These are phyloP conservation scores for Pogonus chalceus DNA, from an alignment of 1,140 invertebrate species.

Conservation along the genomic window DNA sequence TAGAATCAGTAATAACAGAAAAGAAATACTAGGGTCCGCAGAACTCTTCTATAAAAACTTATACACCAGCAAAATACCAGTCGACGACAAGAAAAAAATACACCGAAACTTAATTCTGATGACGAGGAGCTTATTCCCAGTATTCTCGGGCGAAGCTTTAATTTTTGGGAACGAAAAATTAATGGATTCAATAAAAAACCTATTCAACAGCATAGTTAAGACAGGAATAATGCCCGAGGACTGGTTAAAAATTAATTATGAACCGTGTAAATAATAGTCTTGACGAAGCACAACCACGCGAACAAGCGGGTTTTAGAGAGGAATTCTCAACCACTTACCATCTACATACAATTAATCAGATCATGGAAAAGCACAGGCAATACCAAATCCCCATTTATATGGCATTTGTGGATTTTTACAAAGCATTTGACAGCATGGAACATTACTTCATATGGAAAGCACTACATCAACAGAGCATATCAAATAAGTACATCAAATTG, in stretches of 20 bases:
- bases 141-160: no score
- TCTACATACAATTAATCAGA: constrained; percentile 10
- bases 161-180: no score
- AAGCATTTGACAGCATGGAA: constrained; percentile 13
- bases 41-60: no score
- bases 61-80: no score
- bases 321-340: constrained; percentile 11
- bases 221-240: constrained; percentile 9
- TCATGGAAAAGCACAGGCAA: constrained; percentile 12
- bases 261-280: no score
- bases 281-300: constrained; percentile 9
- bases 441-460: not conserved
- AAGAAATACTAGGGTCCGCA: no score
- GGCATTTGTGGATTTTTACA: constrained; percentile 10
- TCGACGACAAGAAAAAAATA: no score
- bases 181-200: no score
- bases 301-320: constrained; percentile 13
- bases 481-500: not conserved
- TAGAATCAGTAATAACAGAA: no score
- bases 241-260: no score
- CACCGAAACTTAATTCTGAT: no score
- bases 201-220: constrained; percentile 9
- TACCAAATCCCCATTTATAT: not conserved
- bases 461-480: not conserved
- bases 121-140: no score